These are phyloP conservation scores for Diceros bicornis DNA, from an alignment of 2,797 vertebrate species.

Conservation along the genomic window DNA sequence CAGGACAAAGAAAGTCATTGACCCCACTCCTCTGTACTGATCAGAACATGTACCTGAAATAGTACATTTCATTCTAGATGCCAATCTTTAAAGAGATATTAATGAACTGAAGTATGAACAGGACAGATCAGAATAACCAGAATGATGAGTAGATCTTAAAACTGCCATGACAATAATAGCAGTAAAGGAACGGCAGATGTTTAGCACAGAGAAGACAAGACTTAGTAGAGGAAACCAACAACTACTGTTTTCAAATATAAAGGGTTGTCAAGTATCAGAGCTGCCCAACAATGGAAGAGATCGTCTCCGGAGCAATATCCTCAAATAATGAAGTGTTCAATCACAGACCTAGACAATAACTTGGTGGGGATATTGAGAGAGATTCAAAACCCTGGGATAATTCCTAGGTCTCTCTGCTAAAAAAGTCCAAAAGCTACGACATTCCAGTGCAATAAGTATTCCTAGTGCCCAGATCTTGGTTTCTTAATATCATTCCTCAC, in stretches of 20 bases:
- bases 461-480: not conserved
- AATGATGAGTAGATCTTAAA: slow-evolving; percentile 62
- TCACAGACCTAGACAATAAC: not conserved
- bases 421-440: not conserved
- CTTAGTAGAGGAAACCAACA: slow-evolving; percentile 53
- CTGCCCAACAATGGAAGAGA: slow-evolving; percentile 21
- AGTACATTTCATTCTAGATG: slow-evolving; percentile 64
- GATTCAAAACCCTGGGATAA: slow-evolving; percentile 38
- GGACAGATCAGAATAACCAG: slow-evolving; percentile 58
- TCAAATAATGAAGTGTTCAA: slow-evolving; percentile 48
- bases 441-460: slow-evolving; percentile 17
- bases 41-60: slow-evolving; percentile 57
- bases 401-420: slow-evolving; percentile 15
- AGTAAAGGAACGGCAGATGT: not conserved
- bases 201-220: slow-evolving; percentile 40
- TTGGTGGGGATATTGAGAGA: not conserved
- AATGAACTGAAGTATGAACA: slow-evolving; percentile 58
- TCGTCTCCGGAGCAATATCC: not conserved
- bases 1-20: slow-evolving; percentile 60
- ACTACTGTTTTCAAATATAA: slow-evolving; percentile 50
- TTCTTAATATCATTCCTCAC: slow-evolving; percentile 60
- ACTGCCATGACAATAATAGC: slow-evolving; percentile 4
- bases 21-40: not conserved
- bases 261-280: slow-evolving; percentile 17
- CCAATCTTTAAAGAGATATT: slow-evolving; percentile 61